Evolutionary conservation across 2,888 invertebrate genomes (phyloP).

Genomic region (Dermolepida albohirtum): DNA sequence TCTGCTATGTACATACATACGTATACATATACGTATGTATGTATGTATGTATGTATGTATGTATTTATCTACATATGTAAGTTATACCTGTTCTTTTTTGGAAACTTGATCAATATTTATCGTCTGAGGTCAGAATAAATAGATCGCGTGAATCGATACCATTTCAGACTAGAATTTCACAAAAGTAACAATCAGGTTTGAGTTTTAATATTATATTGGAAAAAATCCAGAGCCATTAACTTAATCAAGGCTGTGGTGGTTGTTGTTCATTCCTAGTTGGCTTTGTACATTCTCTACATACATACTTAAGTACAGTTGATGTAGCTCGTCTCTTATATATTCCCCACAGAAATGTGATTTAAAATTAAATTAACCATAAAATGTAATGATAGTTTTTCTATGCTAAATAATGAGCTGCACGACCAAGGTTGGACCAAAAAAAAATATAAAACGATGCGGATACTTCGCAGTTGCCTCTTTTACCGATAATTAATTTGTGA

Average conservation of each 20-base stretch:
- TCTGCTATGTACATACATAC: not conserved
- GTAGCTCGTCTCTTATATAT: too few relatives aligned
- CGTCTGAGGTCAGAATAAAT: slow-evolving; percentile 23
- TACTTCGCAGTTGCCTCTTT: too few relatives aligned
- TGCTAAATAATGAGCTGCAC: too few relatives aligned
- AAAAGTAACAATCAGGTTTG: slow-evolving; percentile 20
- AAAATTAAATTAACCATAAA: too few relatives aligned
- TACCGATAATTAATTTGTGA: too few relatives aligned
- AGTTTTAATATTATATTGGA: not conserved
- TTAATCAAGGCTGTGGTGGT: slow-evolving; percentile 13
- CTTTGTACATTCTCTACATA: not conserved
- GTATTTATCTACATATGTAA: not conserved
- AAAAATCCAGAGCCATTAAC: slow-evolving; percentile 12
- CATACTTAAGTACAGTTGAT: not conserved
- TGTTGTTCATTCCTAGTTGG: not conserved
- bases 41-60: not conserved
- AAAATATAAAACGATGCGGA: too few relatives aligned
- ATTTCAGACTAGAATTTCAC: slow-evolving; percentile 22
- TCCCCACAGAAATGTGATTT: too few relatives aligned
- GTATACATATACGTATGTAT: not conserved
- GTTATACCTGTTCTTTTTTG: slow-evolving; percentile 22
- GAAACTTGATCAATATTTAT: slow-evolving; percentile 31
- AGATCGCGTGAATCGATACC: slow-evolving; percentile 32
- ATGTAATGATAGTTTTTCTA: too few relatives aligned
- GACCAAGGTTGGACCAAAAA: too few relatives aligned